phyloP scores from a whole-genome alignment of 2,113 vertebrate genomes.

The Prietella phreatophila region DNA sequence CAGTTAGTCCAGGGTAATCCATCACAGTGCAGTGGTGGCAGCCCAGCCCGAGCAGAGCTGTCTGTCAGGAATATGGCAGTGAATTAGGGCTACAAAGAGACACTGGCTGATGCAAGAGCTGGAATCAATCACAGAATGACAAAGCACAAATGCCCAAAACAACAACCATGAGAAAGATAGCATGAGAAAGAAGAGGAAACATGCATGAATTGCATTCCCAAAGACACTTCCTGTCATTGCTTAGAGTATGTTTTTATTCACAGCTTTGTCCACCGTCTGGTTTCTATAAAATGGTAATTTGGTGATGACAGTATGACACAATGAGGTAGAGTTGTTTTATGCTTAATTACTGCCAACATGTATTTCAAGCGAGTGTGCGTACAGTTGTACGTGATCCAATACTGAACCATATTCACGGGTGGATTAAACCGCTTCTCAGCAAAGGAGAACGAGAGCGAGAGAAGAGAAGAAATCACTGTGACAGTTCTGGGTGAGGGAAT shows the following conservation, averaged over 20 bases:
- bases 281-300: slow-evolving; percentile 22
- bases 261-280: not conserved
- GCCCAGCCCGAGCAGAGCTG: slow-evolving; percentile 52
- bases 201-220: not conserved
- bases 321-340: slow-evolving; percentile 4
- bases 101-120: slow-evolving; percentile 60
- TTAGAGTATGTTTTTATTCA: not conserved
- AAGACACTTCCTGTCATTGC: not conserved
- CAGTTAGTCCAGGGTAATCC: slow-evolving; percentile 67
- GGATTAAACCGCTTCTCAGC: slow-evolving; percentile 39
- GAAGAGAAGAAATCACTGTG: slow-evolving; percentile 50
- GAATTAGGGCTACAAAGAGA: slow-evolving; percentile 55
- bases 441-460: slow-evolving; percentile 37
- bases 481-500: slow-evolving; percentile 54
- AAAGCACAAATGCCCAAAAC: slow-evolving; percentile 61
- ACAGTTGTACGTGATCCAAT: slow-evolving; percentile 19
- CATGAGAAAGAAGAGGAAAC: slow-evolving; percentile 50
- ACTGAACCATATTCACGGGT: slow-evolving; percentile 35
- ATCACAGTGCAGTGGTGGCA: slow-evolving; percentile 63
- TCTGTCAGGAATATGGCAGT: slow-evolving; percentile 55
- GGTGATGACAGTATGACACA: slow-evolving; percentile 7
- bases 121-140: slow-evolving; percentile 72
- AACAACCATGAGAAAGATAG: slow-evolving; percentile 53
- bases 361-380: not conserved
- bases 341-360: slow-evolving; percentile 26